Conservation (phyloP, 2,888 invertebrate genomes). For the Philhelius pedissequus region DNA sequence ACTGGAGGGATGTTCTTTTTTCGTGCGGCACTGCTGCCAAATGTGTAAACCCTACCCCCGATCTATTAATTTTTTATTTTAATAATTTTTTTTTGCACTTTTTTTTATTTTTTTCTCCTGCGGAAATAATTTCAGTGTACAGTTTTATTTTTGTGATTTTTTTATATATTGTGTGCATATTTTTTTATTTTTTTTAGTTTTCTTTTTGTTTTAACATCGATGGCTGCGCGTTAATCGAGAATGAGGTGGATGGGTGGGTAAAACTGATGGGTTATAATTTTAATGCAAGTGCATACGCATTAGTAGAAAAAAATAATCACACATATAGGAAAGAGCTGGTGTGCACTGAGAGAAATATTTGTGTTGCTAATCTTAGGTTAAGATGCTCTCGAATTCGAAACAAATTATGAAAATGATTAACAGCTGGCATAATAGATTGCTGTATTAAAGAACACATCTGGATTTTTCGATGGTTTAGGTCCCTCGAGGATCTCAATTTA, state of each 20-base stretch:
- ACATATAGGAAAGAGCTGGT: not conserved
- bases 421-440: too few species aligned
- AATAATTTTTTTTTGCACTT: constrained; percentile 30
- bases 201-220: constrained; percentile 64
- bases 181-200: constrained; percentile 36
- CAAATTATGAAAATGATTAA: too few species aligned
- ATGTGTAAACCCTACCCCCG: constrained; percentile 66
- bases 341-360: constrained; percentile 36
- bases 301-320: constrained; percentile 52
- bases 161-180: constrained; percentile 24
- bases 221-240: constrained; percentile 51
- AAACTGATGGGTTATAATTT: constrained; percentile 45
- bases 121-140: constrained; percentile 66
- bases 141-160: constrained; percentile 50
- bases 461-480: too few species aligned
- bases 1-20: constrained; percentile 61
- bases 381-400: too few species aligned
- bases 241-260: not conserved
- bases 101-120: constrained; percentile 43
- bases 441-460: too few species aligned
- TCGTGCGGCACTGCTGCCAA: constrained; percentile 62
- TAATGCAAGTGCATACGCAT: constrained; percentile 68
- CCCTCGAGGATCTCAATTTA: too few species aligned
- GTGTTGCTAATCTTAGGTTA: too few species aligned
- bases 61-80: constrained; percentile 68